Base-by-base conservation (phyloP, 2,113 vertebrate species). In the Prionailurus viverrinus region DNA sequence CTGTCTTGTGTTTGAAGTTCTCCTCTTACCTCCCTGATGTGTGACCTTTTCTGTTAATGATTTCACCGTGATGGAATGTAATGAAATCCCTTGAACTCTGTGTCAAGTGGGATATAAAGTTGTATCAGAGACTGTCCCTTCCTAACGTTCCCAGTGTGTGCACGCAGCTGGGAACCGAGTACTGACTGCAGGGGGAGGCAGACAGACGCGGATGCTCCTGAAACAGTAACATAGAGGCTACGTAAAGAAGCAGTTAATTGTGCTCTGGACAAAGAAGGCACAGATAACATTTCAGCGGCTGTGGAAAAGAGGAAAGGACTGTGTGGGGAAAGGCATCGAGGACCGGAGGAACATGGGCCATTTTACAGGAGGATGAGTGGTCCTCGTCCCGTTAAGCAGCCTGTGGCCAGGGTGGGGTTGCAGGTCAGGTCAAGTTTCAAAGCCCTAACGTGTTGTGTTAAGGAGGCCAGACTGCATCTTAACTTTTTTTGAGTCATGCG, bases 171-270 rank as follows among this genome's bases (percentile, higher is more conserved):
- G 48, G 33, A 18, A 3, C 18, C 41, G 66, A 61, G 69, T 25
- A 7, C 6, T 18, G 1, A 10, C 6, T 14, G 0, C 16, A 23
- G 6, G 10, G 19, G 29, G 53, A 73, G 36, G 36, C 31, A 45
- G 14, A 55, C 63, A 65, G 45, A 87, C 7, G 13, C 11, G 11
- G 10, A 3, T 86, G 51, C 25, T 48, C 13, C 5, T 1, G 9
- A 29, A 33, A 36, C 29, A n/a, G n/a, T 33, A n/a, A 4, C 11
- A 3, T 36, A 21, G 29, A 31, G 78, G 51, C 31, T 76, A 16
- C 23, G 39, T 18, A n/a, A 68, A 51, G 79, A 63, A 41, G 21
- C n/a, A 11, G 65, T 23, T 58, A 51, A 86, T 76, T 82, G 13
- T 88, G 61, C 61, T 53, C n/a, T 83, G 61, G 76, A 69, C 27